phyloP scores from a whole-genome alignment of 2,888 invertebrate genomes.

The Pachydiplax longipennis region DNA sequence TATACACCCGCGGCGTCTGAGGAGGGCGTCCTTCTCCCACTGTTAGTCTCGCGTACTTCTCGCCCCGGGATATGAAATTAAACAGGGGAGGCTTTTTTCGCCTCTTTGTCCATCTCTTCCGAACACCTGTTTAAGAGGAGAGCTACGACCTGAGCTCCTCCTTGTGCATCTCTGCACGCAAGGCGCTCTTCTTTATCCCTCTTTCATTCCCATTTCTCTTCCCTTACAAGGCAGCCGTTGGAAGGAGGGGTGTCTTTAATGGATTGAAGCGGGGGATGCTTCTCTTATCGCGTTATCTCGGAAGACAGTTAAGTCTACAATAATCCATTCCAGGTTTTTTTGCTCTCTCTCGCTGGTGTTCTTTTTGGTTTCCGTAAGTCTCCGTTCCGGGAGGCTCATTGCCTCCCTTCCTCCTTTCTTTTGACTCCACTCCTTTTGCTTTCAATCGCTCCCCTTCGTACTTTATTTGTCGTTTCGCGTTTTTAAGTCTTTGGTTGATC shows the following conservation, averaged over 20 bases:
- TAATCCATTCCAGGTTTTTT: not conserved
- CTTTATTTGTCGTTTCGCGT: no score
- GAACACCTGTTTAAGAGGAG: not conserved
- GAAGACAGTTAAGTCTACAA: not conserved
- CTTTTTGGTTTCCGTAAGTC: not conserved
- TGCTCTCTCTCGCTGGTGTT: not conserved
- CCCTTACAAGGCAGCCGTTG: no score
- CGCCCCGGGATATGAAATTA: not conserved
- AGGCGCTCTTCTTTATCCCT: not conserved
- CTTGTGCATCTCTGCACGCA: not conserved
- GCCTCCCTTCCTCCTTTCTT: no score
- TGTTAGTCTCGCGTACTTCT: not conserved
- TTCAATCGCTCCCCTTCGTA: no score
- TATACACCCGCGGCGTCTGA: not conserved
- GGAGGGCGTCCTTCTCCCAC: not conserved
- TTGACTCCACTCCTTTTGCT: no score
- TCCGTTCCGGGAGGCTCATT: no score
- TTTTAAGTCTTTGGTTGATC: no score
- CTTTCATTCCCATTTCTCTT: not conserved
- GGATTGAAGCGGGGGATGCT: not conserved
- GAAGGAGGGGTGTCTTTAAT: not conserved
- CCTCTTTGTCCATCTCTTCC: not conserved
- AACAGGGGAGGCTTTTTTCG: not conserved
- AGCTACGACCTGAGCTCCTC: not conserved
- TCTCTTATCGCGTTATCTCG: not conserved